Base-by-base conservation (phyloP, 2,797 vertebrate species). In the Ctenopoma kingsleyae region DNA sequence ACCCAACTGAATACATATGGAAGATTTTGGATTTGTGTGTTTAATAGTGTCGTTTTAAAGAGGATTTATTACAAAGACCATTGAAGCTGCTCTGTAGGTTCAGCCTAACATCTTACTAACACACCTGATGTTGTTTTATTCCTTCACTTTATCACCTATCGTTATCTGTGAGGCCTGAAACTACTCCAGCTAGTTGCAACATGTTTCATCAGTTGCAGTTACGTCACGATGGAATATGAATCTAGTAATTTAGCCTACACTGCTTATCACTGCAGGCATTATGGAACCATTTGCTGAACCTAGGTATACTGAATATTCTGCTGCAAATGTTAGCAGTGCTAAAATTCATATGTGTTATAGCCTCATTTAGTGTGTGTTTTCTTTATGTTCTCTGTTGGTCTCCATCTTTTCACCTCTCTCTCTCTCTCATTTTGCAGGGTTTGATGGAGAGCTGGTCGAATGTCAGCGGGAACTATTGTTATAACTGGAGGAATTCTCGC, bases 401-500 rank as follows among this genome's bases (percentile, higher is more conserved):
- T 40, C 41, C 16, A 2, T 6, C 40, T 47, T n/a, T 43, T 23
- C 20, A 8, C 56, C 10, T 36, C 27, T 44, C 8, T 20, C 13
- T 44, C 12, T 27, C 4, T 15, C 20, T 35, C n/a, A 7, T 36
- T 47, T 48, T 71, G 44, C 70, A 97, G 95, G 96, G 95, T 96
- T 99, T 96, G 95, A 99, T 99, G 98, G 98, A 96, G 98, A 96
- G 86, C 85, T 84, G 97, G 95, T 96, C 97, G 97, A 95, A 99
- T 99, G 98, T 98, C 97, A 95, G 97, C 98, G 70, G 98, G 98
- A 97, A 99, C 97, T 76, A 96, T 99, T 82, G 98, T 99, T 84
- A 99, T 99, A 95, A 95, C 96, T 17, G 98, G 98, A 90, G 98
- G 97, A 96, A 97, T 98, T 94, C 96, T 99, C 84, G 98, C 98